Percentiles rank a stretch among this genome's conserved stretches.
phyloP scores from a whole-genome alignment of 2,888 invertebrate species.

The Dicroscelio sp. region DNA sequence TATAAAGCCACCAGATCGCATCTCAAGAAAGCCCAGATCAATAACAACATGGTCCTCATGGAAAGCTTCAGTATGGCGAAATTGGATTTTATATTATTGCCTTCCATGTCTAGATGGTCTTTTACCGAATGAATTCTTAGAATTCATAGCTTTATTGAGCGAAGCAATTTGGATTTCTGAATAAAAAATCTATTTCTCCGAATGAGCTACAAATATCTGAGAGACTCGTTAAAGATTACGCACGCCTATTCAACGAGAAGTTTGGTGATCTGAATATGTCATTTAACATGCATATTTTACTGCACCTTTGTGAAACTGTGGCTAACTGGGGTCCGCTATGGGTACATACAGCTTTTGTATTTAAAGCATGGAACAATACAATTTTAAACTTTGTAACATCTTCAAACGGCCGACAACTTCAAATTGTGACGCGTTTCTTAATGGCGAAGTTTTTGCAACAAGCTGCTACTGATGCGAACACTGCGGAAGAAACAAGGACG shows the following conservation, averaged over 20 bases:
- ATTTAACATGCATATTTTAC: slow-evolving; percentile 4
- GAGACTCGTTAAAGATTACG: not conserved
- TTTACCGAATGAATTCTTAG: not conserved
- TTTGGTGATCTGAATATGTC: slow-evolving; percentile 8
- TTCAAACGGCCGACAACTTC: no score
- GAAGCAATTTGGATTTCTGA: slow-evolving; percentile 29
- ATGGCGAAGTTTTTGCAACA: no score
- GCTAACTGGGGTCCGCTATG: slow-evolving; percentile 38
- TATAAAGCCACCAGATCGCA: slow-evolving; percentile 60
- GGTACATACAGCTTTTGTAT: no score
- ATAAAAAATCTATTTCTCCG: slow-evolving; percentile 15
- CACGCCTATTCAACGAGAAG: not conserved
- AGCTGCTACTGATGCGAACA: no score
- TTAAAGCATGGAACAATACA: no score
- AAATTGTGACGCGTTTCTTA: no score
- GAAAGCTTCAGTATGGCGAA: slow-evolving; percentile 77
- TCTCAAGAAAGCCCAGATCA: slow-evolving; percentile 66
- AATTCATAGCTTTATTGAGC: not conserved
- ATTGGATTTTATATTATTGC: slow-evolving; percentile 69
- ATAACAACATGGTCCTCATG: slow-evolving; percentile 53
- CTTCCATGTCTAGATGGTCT: slow-evolving; percentile 33
- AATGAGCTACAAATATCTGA: not conserved
- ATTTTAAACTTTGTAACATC: no score
- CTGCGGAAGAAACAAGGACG: no score
- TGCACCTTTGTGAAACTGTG: slow-evolving; percentile 15